These are phyloP conservation scores for Drosophila pseudotalamancana DNA, from an alignment of 2,888 invertebrate species.

Conservation along the genomic window DNA sequence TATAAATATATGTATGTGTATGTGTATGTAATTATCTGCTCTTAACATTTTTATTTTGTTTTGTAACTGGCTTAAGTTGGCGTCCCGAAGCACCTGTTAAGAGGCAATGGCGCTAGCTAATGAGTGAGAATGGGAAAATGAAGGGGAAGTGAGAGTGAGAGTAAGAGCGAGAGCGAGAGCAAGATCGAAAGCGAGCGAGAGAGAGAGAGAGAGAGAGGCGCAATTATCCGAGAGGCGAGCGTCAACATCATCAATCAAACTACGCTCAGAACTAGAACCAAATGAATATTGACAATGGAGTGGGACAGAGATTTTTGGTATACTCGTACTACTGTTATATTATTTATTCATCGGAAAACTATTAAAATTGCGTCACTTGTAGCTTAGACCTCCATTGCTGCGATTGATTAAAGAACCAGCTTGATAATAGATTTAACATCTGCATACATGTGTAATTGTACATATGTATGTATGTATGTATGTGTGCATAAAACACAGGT, in stretches of 20 bases:
- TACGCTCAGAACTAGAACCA: background rate
- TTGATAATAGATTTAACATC: too few relatives aligned
- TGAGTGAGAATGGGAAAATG: slow-evolving; percentile 1
- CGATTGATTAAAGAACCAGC: background rate
- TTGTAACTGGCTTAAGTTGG: slow-evolving; percentile 19
- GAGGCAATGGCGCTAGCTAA: background rate
- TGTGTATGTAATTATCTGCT: slow-evolving; percentile 30
- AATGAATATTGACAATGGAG: too few relatives aligned
- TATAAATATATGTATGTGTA: background rate
- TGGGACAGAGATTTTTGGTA: background rate
- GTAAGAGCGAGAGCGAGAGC: background rate
- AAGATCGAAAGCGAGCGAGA: background rate
- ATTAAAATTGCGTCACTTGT: too few relatives aligned
- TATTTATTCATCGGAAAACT: background rate
- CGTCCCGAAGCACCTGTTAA: slow-evolving; percentile 38
- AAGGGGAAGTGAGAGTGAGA: background rate
- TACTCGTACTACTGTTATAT: background rate
- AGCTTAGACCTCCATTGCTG: too few relatives aligned
- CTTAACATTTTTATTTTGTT: slow-evolving; percentile 3
- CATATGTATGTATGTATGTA: background rate
- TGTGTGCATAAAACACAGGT: background rate
- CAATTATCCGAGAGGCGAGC: background rate
- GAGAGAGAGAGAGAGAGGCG: background rate
- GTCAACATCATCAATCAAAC: slow-evolving; percentile 30
- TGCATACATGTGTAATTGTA: too few relatives aligned